phyloP scores from a whole-genome alignment of 2,888 invertebrate genomes.

The Carabus problematicus region DNA sequence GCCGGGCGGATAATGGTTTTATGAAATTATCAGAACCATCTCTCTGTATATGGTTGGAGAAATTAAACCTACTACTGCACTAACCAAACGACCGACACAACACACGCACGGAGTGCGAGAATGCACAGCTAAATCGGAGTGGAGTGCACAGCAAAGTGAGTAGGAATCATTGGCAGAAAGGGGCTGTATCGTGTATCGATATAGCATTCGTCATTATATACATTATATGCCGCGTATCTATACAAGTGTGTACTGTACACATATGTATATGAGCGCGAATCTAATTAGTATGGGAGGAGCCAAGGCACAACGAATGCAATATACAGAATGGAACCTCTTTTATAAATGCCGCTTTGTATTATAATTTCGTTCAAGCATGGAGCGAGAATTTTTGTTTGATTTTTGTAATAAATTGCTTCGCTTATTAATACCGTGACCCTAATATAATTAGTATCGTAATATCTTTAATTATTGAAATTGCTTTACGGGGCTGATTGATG shows the following conservation, averaged over 20 bases:
- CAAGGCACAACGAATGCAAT: conserved; percentile 5
- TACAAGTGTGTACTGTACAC: background rate
- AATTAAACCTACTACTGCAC: too few relatives aligned
- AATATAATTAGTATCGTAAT: conserved; percentile 37
- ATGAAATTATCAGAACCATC: conserved; percentile 20
- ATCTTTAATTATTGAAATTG: conserved; percentile 38
- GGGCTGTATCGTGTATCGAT: too few relatives aligned
- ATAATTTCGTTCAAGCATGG: conserved; percentile 33
- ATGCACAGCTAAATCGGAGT: too few relatives aligned
- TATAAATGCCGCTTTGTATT: conserved; percentile 33
- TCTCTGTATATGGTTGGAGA: too few relatives aligned
- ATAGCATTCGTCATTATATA: too few relatives aligned
- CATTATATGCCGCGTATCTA: background rate
- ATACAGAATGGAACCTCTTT: conserved; percentile 4
- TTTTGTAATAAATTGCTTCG: conserved; percentile 37
- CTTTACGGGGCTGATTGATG: conserved; percentile 21
- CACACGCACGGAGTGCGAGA: too few relatives aligned
- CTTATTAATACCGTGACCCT: conserved; percentile 36
- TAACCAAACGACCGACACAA: too few relatives aligned
- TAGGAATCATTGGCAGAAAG: too few relatives aligned
- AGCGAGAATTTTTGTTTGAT: conserved; percentile 36
- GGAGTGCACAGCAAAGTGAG: too few relatives aligned
- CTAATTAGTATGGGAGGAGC: conserved; percentile 37
- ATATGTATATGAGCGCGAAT: conserved; percentile 2
- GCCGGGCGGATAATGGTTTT: conserved; percentile 29